phyloP scores from a whole-genome alignment of 2,113 vertebrate species.

The Chloebia gouldiae region DNA sequence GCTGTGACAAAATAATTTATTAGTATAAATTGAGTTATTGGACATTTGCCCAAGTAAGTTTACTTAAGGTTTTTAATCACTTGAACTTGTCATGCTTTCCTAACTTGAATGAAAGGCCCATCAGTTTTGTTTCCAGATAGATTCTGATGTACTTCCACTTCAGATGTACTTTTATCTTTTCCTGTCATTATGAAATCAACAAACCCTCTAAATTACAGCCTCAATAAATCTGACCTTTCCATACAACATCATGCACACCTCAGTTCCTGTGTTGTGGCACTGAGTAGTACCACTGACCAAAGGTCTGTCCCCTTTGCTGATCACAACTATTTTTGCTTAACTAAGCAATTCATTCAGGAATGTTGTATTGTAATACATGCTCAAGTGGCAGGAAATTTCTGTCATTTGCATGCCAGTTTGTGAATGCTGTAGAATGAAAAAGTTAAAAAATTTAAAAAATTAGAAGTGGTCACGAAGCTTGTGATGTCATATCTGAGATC shows the following conservation, averaged over 20 bases:
- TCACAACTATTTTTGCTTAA: background rate
- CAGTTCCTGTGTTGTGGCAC: background rate
- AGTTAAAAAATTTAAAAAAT: background rate
- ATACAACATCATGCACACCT: background rate
- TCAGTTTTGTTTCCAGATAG: background rate
- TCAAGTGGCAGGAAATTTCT: background rate
- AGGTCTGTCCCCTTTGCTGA: background rate
- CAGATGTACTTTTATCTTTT: background rate
- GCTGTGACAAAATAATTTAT: background rate
- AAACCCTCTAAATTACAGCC: background rate
- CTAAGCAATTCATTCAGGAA: background rate
- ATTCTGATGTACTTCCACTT: background rate
- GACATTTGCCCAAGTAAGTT: background rate
- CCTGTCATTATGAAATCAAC: background rate
- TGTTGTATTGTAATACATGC: background rate
- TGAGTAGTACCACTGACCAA: background rate
- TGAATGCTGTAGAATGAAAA: background rate
- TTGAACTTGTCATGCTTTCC: background rate
- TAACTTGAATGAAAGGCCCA: background rate
- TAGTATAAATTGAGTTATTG: background rate
- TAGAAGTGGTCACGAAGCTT: background rate
- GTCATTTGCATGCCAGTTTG: background rate
- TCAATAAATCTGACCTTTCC: background rate
- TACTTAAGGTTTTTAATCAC: background rate
- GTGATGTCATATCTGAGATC: background rate